Percentiles rank a stretch among this genome's conserved stretches.
phyloP scores from a whole-genome alignment of 2,888 invertebrate genomes.

The Melinaea marsaeus region DNA sequence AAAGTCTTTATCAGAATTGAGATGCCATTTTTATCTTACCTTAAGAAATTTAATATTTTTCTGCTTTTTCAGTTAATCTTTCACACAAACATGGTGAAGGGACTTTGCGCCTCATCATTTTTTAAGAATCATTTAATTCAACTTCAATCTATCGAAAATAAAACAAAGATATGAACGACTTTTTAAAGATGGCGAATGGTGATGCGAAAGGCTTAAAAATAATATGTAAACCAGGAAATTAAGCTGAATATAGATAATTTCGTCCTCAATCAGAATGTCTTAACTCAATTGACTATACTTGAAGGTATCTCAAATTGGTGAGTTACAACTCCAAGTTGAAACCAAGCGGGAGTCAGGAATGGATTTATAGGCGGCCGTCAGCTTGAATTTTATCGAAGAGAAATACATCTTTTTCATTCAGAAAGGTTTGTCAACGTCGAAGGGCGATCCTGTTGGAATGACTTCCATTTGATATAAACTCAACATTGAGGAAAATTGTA shows the following conservation, averaged over 20 bases:
- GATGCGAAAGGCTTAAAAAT: too few species aligned
- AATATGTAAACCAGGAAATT: too few species aligned
- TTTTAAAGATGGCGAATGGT: too few species aligned
- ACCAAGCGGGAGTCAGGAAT: slow-evolving; percentile 36
- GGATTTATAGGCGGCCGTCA: slow-evolving; percentile 48
- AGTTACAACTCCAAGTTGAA: slow-evolving; percentile 34
- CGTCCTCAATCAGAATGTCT: background rate
- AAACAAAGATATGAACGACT: too few species aligned
- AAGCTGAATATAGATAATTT: too few species aligned
- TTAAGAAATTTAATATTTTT: background rate
- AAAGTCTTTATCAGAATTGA: background rate
- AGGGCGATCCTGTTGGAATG: slow-evolving; percentile 60
- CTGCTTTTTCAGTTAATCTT: background rate
- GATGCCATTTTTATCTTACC: background rate
- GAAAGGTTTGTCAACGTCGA: slow-evolving; percentile 69
- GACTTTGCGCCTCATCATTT: too few species aligned
- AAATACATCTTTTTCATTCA: slow-evolving; percentile 71
- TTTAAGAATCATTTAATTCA: too few species aligned
- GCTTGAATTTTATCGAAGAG: slow-evolving; percentile 66
- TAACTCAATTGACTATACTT: background rate
- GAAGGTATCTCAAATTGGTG: background rate
- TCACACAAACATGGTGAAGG: too few species aligned
- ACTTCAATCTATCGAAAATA: too few species aligned
- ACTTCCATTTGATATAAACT: slow-evolving; percentile 64
- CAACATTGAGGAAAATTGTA: slow-evolving; percentile 39